Conservation (phyloP, 2,113 vertebrate genomes). For the Pitta sordida region DNA sequence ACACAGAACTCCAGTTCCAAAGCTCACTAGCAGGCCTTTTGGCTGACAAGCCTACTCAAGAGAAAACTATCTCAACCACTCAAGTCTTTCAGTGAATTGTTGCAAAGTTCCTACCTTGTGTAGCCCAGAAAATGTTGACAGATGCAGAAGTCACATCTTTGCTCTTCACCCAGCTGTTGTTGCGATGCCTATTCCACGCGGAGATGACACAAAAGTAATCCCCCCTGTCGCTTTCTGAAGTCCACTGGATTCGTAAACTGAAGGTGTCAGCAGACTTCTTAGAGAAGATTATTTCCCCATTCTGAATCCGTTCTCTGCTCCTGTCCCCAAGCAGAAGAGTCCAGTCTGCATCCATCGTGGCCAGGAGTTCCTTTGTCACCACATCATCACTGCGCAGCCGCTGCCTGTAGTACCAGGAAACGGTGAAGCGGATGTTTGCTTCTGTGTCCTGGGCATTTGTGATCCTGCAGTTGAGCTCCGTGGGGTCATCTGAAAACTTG, state of each 20-base stretch:
- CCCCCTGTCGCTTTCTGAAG: conserved; percentile 84
- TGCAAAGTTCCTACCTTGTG: conserved; percentile 76
- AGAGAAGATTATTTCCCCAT: conserved; percentile 79
- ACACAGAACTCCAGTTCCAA: neutral
- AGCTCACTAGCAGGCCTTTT: neutral
- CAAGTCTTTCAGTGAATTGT: neutral
- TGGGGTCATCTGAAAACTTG: conserved; percentile 80
- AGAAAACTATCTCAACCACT: neutral
- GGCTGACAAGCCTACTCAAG: neutral
- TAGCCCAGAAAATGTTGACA: conserved; percentile 78
- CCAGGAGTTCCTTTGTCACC: conserved; percentile 66
- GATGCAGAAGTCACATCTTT: conserved; percentile 74
- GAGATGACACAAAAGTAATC: conserved; percentile 83
- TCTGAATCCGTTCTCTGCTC: conserved; percentile 75
- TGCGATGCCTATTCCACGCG: conserved; percentile 75
- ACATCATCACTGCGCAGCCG: neutral
- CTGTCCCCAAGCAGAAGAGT: conserved; percentile 71
- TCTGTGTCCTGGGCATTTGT: conserved; percentile 62
- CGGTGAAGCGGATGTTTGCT: conserved; percentile 65
- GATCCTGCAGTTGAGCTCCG: conserved; percentile 82
- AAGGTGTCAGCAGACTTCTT: conserved; percentile 77
- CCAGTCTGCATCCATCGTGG: conserved; percentile 80
- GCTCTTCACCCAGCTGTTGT: conserved; percentile 76
- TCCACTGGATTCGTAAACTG: conserved; percentile 85
- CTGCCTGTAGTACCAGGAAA: conserved; percentile 83